Conservation (phyloP, 2,888 invertebrate genomes). For the Scrobipalpa atriplicella region DNA sequence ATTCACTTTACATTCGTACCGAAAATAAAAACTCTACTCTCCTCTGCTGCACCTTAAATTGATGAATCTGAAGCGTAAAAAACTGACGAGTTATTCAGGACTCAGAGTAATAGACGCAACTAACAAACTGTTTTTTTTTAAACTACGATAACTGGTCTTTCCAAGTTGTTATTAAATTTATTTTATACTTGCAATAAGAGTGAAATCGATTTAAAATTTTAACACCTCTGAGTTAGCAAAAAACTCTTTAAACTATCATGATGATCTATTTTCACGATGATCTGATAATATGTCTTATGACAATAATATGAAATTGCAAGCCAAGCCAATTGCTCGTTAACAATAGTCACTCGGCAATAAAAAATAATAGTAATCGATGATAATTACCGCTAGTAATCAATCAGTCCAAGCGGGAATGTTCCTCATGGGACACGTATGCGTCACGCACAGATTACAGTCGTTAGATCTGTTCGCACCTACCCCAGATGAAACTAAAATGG, state of each 20-base stretch:
- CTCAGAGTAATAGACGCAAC: background rate
- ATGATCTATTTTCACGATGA: too few species aligned
- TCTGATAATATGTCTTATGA: too few species aligned
- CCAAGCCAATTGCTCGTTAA: too few species aligned
- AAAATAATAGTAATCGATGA: background rate
- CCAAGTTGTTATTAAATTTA: background rate
- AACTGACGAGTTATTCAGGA: background rate
- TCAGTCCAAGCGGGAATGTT: conserved; percentile 15
- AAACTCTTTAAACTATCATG: too few species aligned
- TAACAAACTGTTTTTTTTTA: background rate
- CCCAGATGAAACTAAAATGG: conserved; percentile 41
- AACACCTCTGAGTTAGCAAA: too few species aligned
- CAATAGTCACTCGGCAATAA: background rate
- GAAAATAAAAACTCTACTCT: background rate
- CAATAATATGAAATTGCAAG: too few species aligned
- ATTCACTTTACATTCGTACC: background rate
- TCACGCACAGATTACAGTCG: conserved; percentile 28
- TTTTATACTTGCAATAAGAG: too few species aligned
- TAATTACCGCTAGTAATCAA: background rate
- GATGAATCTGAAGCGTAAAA: background rate
- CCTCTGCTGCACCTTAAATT: conserved; percentile 2
- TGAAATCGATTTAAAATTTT: too few species aligned
- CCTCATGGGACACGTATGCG: conserved; percentile 23
- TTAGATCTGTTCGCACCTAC: conserved; percentile 34
- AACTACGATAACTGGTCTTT: background rate